Evolutionary conservation across 2,888 invertebrate genomes (phyloP), one percentile per base, ranked within the genome.

Genomic region (Cheilosia urbana): DNA sequence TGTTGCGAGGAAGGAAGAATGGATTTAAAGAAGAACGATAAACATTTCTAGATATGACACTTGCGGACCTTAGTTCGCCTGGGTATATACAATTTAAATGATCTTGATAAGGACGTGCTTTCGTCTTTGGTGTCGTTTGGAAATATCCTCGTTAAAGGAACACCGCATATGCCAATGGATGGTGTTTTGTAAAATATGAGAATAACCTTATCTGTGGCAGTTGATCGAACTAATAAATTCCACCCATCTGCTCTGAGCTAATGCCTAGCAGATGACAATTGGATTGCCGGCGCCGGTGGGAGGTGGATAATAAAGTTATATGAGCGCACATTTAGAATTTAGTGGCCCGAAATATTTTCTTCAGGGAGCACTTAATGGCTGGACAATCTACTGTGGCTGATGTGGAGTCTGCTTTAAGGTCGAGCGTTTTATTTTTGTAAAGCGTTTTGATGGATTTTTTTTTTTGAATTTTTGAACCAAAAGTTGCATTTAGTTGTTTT

Each of bases 101-200:
- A 72, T 72, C 60, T 62, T 72, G 72, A 72, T 62, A 72, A 62
- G 40, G 60, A 53, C 51, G 37, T 62, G 24, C 27, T 69, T 69
- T 57, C 57, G 21, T 47, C 15, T 15, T 47, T 21, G 47, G 30
- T 69, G 45, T 57, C 21, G 40, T 57, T 69, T 55, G 30, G 13
- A 65, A 24, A 65, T 51, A 53, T 42, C 47, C 45, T 68, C 34
- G 13, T 45, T 19, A 19, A 27, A 42, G 40, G 11, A 17, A 11
- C 13, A 34, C 15, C 11, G n/a, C 13, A 30, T 21, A 30, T 21
- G 19, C 13, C 21, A 6, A 9, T 49, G 49, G 47, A n/a, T 47
- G 30, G 0, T 53, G 53, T 53, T 40, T 51, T 51, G 34, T 51
- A 37, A 65, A 65, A 51, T 21, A 51, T 21, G 40, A 24, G 19